Percentiles rank a stretch among this genome's conserved stretches.
Conservation (phyloP, 2,797 vertebrate genomes). For the Phalloptychus januarius region DNA sequence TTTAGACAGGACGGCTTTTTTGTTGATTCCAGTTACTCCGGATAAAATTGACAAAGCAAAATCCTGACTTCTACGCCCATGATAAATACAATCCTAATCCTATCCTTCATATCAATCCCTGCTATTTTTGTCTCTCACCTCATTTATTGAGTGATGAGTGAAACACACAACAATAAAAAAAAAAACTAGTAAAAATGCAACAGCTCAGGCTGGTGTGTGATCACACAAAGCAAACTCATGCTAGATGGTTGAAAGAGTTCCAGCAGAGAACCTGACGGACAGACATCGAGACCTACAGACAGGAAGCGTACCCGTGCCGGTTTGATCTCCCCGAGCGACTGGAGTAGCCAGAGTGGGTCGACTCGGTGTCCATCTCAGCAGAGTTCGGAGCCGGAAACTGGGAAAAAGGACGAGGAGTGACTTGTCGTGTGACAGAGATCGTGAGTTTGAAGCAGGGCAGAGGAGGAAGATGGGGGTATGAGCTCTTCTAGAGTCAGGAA, state of each 20-base stretch:
- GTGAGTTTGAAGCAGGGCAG: slow-evolving; percentile 41
- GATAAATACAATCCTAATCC: slow-evolving; percentile 61
- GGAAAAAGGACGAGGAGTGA: slow-evolving; percentile 51
- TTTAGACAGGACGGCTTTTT: neutral
- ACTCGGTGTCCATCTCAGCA: slow-evolving; percentile 94
- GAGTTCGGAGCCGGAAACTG: slow-evolving; percentile 49
- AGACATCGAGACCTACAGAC: slow-evolving; percentile 16
- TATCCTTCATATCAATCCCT: slow-evolving; percentile 61
- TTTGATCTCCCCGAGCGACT: slow-evolving; percentile 93
- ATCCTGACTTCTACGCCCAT: neutral
- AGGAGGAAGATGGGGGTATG: slow-evolving; percentile 46
- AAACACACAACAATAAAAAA: neutral
- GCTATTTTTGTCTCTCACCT: slow-evolving; percentile 26
- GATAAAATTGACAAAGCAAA: neutral
- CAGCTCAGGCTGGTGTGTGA: neutral
- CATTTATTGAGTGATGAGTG: slow-evolving; percentile 26
- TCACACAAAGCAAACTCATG: neutral
- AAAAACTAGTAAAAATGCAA: slow-evolving; percentile 18
- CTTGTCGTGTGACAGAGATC: slow-evolving; percentile 38
- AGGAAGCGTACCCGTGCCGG: slow-evolving; percentile 87
- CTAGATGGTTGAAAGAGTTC: neutral
- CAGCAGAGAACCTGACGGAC: slow-evolving; percentile 8
- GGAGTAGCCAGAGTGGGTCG: slow-evolving; percentile 94
- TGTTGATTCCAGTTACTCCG: neutral
- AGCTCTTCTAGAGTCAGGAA: slow-evolving; percentile 71